Conservation (phyloP, 2,797 vertebrate genomes). For the Mastacembelus armatus region DNA sequence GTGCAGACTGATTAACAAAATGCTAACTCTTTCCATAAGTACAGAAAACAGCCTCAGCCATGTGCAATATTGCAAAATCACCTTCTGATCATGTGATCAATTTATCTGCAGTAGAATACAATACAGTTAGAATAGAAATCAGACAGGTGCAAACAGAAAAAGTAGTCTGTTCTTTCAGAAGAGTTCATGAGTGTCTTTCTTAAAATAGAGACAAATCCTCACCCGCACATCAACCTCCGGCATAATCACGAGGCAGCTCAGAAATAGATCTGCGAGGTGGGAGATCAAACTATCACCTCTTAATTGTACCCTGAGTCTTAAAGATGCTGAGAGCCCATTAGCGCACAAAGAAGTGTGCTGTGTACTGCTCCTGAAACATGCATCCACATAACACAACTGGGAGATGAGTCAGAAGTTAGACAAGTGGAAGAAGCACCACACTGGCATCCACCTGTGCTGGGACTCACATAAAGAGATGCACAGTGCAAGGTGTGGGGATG, state of each 20-base stretch:
- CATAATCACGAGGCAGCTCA: constrained; percentile 76
- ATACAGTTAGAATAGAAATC: constrained; percentile 20
- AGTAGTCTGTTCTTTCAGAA: constrained; percentile 54
- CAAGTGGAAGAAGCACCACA: constrained; percentile 72
- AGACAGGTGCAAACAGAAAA: constrained; percentile 51
- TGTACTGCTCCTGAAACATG: constrained; percentile 72
- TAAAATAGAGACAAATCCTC: constrained; percentile 76
- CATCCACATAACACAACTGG: constrained; percentile 72
- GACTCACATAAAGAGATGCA: constrained; percentile 46
- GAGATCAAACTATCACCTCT: constrained; percentile 85
- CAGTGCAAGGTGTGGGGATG: constrained; percentile 49
- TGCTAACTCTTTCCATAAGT: neutral
- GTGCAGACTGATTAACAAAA: neutral
- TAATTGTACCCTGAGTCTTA: constrained; percentile 83
- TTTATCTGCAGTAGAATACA: constrained; percentile 1
- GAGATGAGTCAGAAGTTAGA: constrained; percentile 79
- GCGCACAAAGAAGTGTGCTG: constrained; percentile 72
- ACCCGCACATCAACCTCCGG: constrained; percentile 71
- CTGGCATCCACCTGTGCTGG: constrained; percentile 73
- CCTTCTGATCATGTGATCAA: constrained; percentile 15
- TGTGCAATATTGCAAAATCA: constrained; percentile 29
- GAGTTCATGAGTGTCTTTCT: constrained; percentile 62
- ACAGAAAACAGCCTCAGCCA: constrained; percentile 18
- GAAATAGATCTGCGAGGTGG: constrained; percentile 84
- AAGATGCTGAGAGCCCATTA: constrained; percentile 83